These are phyloP conservation scores for Phalacrocorax pelagicus DNA, from an alignment of 2,113 vertebrate genomes.

Conservation along the genomic window DNA sequence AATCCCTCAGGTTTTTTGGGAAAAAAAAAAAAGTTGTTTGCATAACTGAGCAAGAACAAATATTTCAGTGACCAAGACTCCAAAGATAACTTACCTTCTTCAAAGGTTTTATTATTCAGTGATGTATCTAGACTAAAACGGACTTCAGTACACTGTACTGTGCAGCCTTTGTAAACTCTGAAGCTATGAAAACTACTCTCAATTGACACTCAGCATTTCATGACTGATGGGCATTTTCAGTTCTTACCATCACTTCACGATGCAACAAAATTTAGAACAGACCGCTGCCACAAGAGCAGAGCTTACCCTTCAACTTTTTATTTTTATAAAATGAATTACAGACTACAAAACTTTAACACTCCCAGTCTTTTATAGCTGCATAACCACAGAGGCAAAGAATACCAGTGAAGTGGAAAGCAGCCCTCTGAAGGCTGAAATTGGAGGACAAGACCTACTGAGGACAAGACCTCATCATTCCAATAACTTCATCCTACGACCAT, in stretches of 20 bases:
- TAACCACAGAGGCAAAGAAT: not conserved
- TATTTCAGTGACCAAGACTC: not conserved
- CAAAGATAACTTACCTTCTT: not conserved
- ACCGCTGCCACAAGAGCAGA: not conserved
- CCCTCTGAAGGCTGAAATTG: rapidly evolving
- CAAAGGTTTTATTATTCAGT: not conserved
- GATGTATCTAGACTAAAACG: not conserved
- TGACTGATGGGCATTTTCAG: not conserved
- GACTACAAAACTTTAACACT: not conserved
- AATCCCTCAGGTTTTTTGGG: not conserved
- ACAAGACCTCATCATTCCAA: not conserved
- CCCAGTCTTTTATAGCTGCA: not conserved
- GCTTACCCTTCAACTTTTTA: not conserved
- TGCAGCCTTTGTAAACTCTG: not conserved
- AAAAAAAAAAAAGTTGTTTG: not conserved
- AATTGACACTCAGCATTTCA: not conserved
- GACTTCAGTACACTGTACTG: not conserved
- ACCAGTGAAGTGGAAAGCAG: not conserved
- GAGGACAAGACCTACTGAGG: not conserved
- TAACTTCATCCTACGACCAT: not conserved
- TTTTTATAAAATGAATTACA: not conserved
- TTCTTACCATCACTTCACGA: not conserved
- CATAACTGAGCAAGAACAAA: not conserved
- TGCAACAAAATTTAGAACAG: not conserved
- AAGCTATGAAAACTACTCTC: not conserved